These are phyloP conservation scores for Zosterops hypoxanthus DNA, from an alignment of 2,113 vertebrate species.

Conservation along the genomic window DNA sequence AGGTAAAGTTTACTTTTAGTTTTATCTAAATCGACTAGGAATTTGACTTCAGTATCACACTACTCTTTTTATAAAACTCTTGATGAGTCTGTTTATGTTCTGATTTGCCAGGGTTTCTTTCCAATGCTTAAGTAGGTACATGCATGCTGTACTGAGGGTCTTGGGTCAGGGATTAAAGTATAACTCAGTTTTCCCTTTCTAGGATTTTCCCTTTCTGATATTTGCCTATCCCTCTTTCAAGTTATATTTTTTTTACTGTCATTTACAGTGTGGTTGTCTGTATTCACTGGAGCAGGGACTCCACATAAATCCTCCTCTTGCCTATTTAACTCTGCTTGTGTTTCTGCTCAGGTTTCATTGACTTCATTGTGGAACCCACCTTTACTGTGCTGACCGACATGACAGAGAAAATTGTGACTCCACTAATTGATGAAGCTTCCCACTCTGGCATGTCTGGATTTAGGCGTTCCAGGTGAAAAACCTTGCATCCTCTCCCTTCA, in stretches of 20 bases:
- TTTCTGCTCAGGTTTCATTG: slow-evolving; percentile 89
- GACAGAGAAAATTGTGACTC: slow-evolving; percentile 94
- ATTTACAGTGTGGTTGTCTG: background rate
- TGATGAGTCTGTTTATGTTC: background rate
- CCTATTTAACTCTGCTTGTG: background rate
- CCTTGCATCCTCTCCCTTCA: background rate
- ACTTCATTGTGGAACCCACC: slow-evolving; percentile 98
- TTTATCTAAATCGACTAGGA: background rate
- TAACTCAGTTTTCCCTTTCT: background rate
- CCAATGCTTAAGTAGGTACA: background rate
- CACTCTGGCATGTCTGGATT: slow-evolving; percentile 81
- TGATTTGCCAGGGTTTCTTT: background rate
- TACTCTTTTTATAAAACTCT: background rate
- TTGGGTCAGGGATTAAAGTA: background rate
- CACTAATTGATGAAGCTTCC: slow-evolving; percentile 89
- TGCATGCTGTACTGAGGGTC: background rate
- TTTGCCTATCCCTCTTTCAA: background rate
- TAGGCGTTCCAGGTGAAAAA: slow-evolving; percentile 86
- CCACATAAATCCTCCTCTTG: background rate
- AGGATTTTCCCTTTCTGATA: background rate
- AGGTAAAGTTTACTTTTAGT: background rate
- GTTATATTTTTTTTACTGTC: background rate
- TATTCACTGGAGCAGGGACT: background rate
- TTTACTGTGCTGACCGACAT: slow-evolving; percentile 97
- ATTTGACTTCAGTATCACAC: background rate